Base-by-base conservation (phyloP, 2,888 invertebrate genomes). In the Sminthurides aquaticus region DNA sequence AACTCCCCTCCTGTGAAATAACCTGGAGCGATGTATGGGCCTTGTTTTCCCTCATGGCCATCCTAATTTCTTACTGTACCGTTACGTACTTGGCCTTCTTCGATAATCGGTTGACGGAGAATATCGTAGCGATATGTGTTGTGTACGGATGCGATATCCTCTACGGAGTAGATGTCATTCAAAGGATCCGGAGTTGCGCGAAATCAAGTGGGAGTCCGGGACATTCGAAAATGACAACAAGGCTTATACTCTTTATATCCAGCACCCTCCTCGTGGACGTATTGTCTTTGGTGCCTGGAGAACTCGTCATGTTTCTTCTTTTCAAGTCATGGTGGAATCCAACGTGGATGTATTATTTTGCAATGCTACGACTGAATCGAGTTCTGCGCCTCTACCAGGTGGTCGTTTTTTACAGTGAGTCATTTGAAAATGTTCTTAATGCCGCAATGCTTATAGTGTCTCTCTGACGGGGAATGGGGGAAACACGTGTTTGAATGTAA, bases 311-410 rank as follows among this genome's bases (percentile, higher is more conserved):
- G 3, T 27, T 57, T 5, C 20, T 57, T 5, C 29, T 11, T 3
- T 8, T 29, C 5, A 29, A 18, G 26, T 2, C 20, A 27, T 5
- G 2, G 3, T 22, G 34, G 8, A 15, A 25, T 22, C 5, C 49
- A 43, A 22, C 18, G 25, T 61, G 20, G 24, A 26, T 62, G 5
- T 15, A 8, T 18, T 20, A 20, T 2, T 57, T 66, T 8, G 34
- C 54, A 15, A 3, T 29, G n/a, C 49, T 63, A 11, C 28, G 52
- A 22, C 55, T 63, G 5, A 66, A 66, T 57, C 54, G 68, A 3
- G 11, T 64, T 5, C 25, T 68, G 1, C 49, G 68, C 26, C 54
- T 68, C 8, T 66, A 66, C 25, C 52, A 61, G 11, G 49, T 68
- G 26, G 18, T 20, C 3, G 29, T 15, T 1, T 68, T 49, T 43